Evolutionary conservation across 2,888 invertebrate species (phyloP), one percentile per base, ranked within the genome.

Genomic region (Metalampra italica): DNA sequence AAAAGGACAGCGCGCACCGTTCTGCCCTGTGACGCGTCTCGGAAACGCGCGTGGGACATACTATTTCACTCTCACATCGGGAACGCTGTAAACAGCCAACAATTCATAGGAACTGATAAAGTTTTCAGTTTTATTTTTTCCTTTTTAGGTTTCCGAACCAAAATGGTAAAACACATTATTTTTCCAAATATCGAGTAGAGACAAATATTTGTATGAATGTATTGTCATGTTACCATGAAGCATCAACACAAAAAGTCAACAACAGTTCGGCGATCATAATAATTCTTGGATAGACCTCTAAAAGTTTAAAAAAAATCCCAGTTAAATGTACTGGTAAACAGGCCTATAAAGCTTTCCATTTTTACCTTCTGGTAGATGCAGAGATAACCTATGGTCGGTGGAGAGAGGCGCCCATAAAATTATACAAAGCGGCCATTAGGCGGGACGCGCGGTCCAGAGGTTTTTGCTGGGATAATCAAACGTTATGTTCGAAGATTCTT

Each of bases 1-100:
- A 77, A 75, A 70, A 70, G 66, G 66, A 64, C 62, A 65, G 48
- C 54, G 56, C 58, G 57, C 53, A 65, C 49, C 54, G 56, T 59
- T 57, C 53, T 42, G 47, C 46, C 50, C 55, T 50, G 59, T 47
- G 63, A 60, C 55, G 57, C 61, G 56, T 56, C 59, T 47, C 49
- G 47, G 42, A 22, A 22, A 47, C 50, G 55, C 45, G 55, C 47
- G 45, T n/a, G n/a, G 43, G 30, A 43, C 7, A 9, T 43, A 32
- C 11, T 29, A 14, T 45, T 45, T 29, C 29, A 22, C 34, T 34
- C 34, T 8, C 32, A 40, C 43, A 47, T 43, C 43, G 43, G 43
- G 37, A 14, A 12, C 22, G 5, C 38, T 46, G 22, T n/a, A n/a
- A n/a, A 22, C 3, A 22, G 22, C 22, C 22, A 22, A 22, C 22